phyloP scores from a whole-genome alignment of 1,140 invertebrate genomes.

The Achroia grisella region DNA sequence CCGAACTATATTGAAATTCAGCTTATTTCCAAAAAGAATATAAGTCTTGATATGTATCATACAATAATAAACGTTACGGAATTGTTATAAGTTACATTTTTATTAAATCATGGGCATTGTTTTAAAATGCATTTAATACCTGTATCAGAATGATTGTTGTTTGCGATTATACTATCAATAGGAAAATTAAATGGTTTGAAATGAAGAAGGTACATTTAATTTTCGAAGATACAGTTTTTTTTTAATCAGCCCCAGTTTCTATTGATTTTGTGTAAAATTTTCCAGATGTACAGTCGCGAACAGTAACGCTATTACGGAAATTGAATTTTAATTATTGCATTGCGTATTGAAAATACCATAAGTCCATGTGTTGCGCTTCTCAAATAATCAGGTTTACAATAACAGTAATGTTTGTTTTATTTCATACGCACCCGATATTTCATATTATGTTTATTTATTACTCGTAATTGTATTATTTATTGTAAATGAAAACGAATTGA shows the following conservation, averaged over 20 bases:
- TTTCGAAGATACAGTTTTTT: neutral
- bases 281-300: no score
- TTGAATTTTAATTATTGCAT: no score
- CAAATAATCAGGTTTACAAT: conserved; percentile 62
- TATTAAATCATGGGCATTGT: conserved; percentile 8
- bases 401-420: conserved; percentile 45
- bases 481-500: no score
- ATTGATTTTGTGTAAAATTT: neutral
- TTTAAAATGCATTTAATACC: conserved; percentile 11
- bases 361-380: conserved; percentile 49
- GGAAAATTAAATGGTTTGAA: no score
- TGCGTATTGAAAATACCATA: conserved; percentile 3
- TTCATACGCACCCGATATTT: conserved; percentile 8
- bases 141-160: conserved; percentile 8
- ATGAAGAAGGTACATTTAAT: no score
- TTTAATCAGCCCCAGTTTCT: neutral
- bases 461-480: no score
- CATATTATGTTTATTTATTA: neutral
- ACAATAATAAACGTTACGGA: no score
- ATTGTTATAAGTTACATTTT: neutral
- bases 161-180: conserved; percentile 13
- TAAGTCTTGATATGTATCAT: neutral
- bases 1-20: no score
- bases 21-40: no score
- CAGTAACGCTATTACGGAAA: no score